Conservation (phyloP, 2,113 vertebrate species). For the Spea multiplicata region DNA sequence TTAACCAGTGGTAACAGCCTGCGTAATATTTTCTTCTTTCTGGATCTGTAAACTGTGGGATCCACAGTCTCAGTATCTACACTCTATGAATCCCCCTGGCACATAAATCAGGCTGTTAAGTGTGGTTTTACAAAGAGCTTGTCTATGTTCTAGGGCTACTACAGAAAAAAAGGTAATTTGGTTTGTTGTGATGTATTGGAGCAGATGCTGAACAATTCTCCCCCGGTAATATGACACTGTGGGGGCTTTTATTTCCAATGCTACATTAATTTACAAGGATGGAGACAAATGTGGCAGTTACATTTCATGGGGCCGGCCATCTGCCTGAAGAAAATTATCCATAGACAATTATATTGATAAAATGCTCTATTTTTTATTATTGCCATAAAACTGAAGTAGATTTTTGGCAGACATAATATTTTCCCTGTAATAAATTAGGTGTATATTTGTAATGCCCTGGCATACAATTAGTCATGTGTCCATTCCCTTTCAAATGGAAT, state of each 20-base stretch:
- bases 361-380: conserved; percentile 26
- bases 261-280: conserved; percentile 27
- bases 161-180: conserved; percentile 2
- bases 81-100: background rate
- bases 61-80: background rate
- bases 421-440: conserved; percentile 26
- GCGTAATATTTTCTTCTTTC: no score
- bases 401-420: conserved; percentile 13
- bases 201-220: conserved; percentile 24
- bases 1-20: no score
- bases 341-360: conserved; percentile 14
- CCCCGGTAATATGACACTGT: conserved; percentile 8
- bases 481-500: background rate
- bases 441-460: background rate
- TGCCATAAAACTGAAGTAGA: conserved; percentile 23
- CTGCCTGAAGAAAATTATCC: conserved; percentile 28
- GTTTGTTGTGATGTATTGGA: conserved; percentile 22
- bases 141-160: background rate
- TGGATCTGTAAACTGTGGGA: no score
- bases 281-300: conserved; percentile 22
- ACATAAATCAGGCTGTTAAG: background rate
- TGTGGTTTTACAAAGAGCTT: background rate
- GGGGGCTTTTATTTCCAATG: background rate
- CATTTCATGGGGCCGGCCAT: conserved; percentile 33
- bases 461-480: conserved; percentile 25